These are phyloP conservation scores for Perca fluviatilis DNA, from an alignment of 2,113 vertebrate genomes.

Conservation along the genomic window DNA sequence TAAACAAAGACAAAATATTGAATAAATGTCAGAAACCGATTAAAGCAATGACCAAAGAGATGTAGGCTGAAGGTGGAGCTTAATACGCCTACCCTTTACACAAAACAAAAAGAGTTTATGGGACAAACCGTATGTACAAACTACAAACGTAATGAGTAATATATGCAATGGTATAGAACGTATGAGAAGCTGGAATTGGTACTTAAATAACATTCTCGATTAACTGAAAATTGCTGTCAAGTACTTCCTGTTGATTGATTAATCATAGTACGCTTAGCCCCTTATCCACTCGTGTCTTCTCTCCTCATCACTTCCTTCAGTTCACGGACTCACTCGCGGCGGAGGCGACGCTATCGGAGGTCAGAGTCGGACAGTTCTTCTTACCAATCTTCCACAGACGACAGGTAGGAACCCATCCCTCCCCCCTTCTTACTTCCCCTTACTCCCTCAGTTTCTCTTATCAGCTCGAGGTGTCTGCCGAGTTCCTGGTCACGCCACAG, in stretches of 20 bases:
- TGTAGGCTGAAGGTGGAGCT: not conserved
- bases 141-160: not conserved
- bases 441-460: conserved; percentile 68
- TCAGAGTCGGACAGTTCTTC: conserved; percentile 87
- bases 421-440: not conserved
- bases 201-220: not conserved
- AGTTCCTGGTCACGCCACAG: conserved; percentile 55
- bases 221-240: too few species aligned
- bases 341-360: conserved; percentile 84
- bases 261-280: not conserved
- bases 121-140: not conserved
- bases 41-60: not conserved
- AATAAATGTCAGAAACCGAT: not conserved
- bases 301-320: conserved; percentile 75
- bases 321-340: conserved; percentile 88
- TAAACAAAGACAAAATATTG: too few species aligned
- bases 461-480: conserved; percentile 61
- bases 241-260: not conserved
- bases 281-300: conserved; percentile 29
- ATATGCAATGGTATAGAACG: not conserved
- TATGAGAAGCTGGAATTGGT: not conserved
- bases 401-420: conserved; percentile 84
- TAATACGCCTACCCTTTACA: not conserved
- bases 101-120: not conserved
- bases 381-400: conserved; percentile 85